Evolutionary conservation across 2,888 invertebrate genomes (phyloP).

Genomic region (Artemia sp.): DNA sequence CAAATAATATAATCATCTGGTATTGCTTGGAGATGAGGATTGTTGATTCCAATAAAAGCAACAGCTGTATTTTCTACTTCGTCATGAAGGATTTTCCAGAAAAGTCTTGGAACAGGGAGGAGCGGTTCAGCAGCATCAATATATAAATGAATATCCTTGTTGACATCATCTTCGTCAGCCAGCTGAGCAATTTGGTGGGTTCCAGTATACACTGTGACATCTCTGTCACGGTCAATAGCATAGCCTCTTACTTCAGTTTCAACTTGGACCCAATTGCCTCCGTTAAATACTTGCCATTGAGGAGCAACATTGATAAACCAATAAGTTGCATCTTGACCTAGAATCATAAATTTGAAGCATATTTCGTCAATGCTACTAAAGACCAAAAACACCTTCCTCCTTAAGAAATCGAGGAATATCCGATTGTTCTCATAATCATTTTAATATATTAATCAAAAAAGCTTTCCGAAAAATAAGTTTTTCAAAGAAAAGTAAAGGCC

Average conservation of each 20-base stretch:
- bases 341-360: no score
- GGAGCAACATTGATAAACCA: conserved; percentile 25
- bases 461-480: no score
- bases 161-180: conserved; percentile 19
- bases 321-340: conserved; percentile 26
- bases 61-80: conserved; percentile 20
- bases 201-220: conserved; percentile 25
- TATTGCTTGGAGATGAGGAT: conserved; percentile 20
- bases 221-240: conserved; percentile 17
- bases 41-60: conserved; percentile 23
- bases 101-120: conserved; percentile 25
- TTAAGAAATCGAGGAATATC: no score
- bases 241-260: conserved; percentile 22
- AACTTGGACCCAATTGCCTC: conserved; percentile 26
- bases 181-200: conserved; percentile 22
- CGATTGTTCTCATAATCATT: no score
- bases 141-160: conserved; percentile 20
- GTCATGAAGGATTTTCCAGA: conserved; percentile 26
- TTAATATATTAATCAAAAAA: no score
- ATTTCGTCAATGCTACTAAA: no score
- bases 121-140: conserved; percentile 19
- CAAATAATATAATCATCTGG: conserved; percentile 34
- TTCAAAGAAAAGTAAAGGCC: no score
- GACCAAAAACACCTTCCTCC: no score
- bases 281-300: conserved; percentile 26